Base-by-base conservation (phyloP, 1,140 invertebrate species). In the Penaeus chinensis region DNA sequence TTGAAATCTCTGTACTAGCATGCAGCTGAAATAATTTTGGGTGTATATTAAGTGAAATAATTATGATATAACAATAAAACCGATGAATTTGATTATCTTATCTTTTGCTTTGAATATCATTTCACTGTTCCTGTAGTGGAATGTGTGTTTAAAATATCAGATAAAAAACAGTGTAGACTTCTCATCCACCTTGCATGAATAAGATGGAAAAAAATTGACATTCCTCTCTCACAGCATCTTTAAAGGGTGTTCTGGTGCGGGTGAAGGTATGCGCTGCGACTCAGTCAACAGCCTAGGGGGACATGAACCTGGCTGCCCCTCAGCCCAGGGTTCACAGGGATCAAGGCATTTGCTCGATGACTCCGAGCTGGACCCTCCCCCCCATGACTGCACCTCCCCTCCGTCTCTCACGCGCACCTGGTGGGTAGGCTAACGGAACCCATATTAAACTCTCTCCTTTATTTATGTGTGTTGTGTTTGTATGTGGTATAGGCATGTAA, bases 271-370 rank as follows among this genome's bases (percentile, higher is more conserved):
- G 76, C 79, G 89, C 8, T 89, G 89, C 54, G 89, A 90, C 80
- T 90, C 89, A 22, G 80, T 90, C 16, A 89, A 84, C 22, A 90
- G 89, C 61, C 71, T 90, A 13, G 84, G 84, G 13, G 88, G 87
- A 32, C 87, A 90, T 60, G 89, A 90, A 42, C 89, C 89, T 3
- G 81, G 84, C 22, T 90, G 89, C 71, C 89, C 89, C 8, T 89
- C 87, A 69, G 87, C 87, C 61, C 83, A 84, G 84, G 83, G 88
- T 24, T 69, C 78, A 18, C 84, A 83, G 37, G 89, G 89, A 2
- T 90, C 90, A 74, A 91, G 93, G 20, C 93, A 93, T 90, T 91
- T 93, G 22, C 85, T 93, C 24, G 90, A 90, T 84, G 90, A 90
- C 84, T 90, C 90, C n/a, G 90, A 89, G 71, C 74, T 90, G 27